phyloP scores from a whole-genome alignment of 2,888 invertebrate genomes.

The Rotaria sp. region DNA sequence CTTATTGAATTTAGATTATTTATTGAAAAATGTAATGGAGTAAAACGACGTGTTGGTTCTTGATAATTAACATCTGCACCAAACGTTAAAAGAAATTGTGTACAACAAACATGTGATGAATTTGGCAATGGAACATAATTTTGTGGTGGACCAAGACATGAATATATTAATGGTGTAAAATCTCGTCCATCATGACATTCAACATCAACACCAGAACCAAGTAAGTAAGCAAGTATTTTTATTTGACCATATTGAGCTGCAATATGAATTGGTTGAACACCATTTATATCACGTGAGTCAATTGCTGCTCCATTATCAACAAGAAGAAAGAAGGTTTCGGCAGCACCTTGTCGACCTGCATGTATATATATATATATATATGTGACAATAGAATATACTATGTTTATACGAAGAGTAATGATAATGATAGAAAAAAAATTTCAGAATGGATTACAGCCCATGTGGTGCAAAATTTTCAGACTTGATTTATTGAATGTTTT shows the following conservation, averaged over 20 bases:
- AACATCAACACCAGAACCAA: constrained; percentile 14
- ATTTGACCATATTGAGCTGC: constrained; percentile 23
- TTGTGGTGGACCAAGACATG: not conserved
- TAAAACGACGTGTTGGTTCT: not conserved
- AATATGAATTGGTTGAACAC: not conserved
- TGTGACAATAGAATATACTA: too few species aligned
- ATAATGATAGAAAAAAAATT: too few species aligned
- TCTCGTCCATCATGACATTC: not conserved
- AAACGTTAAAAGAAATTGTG: not conserved
- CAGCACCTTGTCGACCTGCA: not conserved
- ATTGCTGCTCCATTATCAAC: not conserved
- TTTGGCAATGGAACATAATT: not conserved
- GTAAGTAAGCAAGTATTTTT: constrained; percentile 1
- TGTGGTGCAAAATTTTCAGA: too few species aligned
- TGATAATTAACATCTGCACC: constrained; percentile 25
- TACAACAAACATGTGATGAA: not conserved
- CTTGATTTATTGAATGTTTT: too few species aligned
- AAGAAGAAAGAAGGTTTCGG: not conserved
- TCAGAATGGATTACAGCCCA: too few species aligned
- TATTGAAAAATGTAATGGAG: constrained; percentile 8
- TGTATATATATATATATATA: too few species aligned
- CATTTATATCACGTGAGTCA: not conserved
- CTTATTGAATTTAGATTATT: not conserved
- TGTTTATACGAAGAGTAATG: too few species aligned
- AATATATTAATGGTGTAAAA: constrained; percentile 14